Percentiles rank a stretch among this genome's conserved stretches.
Evolutionary conservation across 2,113 vertebrate species (phyloP).

Genomic region (Hippolais icterina): DNA sequence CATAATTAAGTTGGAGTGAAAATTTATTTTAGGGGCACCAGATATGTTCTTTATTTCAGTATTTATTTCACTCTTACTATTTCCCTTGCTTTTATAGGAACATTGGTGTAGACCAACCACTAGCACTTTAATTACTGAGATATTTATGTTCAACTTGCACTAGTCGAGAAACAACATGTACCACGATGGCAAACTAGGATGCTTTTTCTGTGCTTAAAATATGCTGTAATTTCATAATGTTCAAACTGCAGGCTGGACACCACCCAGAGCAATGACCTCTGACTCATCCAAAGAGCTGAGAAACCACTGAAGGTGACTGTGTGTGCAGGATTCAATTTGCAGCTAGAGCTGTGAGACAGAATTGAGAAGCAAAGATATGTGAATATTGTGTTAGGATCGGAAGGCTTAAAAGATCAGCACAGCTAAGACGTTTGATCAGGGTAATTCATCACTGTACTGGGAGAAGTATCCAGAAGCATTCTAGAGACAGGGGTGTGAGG

Average conservation of each 20-base stretch:
- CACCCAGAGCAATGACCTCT: not conserved
- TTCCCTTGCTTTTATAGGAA: not conserved
- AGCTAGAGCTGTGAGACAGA: not conserved
- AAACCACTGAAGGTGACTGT: not conserved
- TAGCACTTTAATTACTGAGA: not conserved
- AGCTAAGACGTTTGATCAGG: not conserved
- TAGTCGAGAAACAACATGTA: not conserved
- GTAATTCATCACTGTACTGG: not conserved
- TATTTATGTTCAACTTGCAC: not conserved
- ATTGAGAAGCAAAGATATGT: not conserved
- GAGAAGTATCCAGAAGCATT: not conserved
- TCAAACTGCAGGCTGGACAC: not conserved
- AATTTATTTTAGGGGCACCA: not conserved
- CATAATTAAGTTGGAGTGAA: not conserved
- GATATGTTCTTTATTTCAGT: not conserved
- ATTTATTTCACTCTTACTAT: not conserved
- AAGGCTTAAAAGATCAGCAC: not conserved
- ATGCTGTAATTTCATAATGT: not conserved
- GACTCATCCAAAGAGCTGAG: not conserved
- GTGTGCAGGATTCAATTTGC: not conserved
- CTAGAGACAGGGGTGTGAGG: not conserved
- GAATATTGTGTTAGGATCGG: not conserved
- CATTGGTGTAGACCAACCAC: not conserved
- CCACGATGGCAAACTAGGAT: not conserved
- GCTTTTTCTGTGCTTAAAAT: not conserved